A percentile compares a stretch with the other conserved stretches of the same genome.
These are phyloP conservation scores for Sphyrna mokarran DNA, from an alignment of 2,113 vertebrate species.

Conservation along the genomic window DNA sequence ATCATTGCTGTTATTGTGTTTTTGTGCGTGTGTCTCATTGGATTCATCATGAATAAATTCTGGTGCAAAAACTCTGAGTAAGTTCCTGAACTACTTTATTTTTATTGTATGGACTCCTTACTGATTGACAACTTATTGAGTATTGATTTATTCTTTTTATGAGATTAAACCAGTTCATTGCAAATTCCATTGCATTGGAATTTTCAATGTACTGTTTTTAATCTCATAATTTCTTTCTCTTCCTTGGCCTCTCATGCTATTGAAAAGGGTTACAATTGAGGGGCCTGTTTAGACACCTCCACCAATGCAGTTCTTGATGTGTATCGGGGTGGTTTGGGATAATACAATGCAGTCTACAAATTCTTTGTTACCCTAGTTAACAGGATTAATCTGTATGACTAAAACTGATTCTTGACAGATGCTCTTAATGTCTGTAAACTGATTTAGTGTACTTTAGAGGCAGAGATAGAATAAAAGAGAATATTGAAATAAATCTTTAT, in stretches of 20 bases:
- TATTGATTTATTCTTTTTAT: not conserved
- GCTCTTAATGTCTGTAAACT: not conserved
- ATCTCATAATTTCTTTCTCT: not conserved
- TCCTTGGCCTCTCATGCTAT: not conserved
- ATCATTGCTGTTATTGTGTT: constrained; percentile 63
- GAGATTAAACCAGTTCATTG: not conserved
- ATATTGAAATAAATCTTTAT: not conserved
- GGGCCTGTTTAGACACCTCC: not conserved
- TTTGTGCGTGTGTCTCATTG: constrained; percentile 62
- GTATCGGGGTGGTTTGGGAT: not conserved
- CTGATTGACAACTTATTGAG: not conserved
- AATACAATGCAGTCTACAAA: not conserved
- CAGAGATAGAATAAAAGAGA: not conserved
- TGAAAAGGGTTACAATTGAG: not conserved
- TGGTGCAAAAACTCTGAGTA: constrained; percentile 64
- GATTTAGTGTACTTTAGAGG: not conserved
- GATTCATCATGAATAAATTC: constrained; percentile 62
- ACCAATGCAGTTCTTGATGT: not conserved
- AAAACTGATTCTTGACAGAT: constrained; percentile 12
- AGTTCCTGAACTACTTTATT: constrained; percentile 39
- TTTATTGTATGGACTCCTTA: not conserved
- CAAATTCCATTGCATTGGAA: not conserved
- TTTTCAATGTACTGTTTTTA: not conserved
- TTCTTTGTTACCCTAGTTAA: not conserved
- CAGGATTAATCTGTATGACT: not conserved